Percentiles rank a stretch among this genome's conserved stretches.
These are phyloP conservation scores for Agrochola circellaris DNA, from an alignment of 2,888 invertebrate species.

Conservation along the genomic window DNA sequence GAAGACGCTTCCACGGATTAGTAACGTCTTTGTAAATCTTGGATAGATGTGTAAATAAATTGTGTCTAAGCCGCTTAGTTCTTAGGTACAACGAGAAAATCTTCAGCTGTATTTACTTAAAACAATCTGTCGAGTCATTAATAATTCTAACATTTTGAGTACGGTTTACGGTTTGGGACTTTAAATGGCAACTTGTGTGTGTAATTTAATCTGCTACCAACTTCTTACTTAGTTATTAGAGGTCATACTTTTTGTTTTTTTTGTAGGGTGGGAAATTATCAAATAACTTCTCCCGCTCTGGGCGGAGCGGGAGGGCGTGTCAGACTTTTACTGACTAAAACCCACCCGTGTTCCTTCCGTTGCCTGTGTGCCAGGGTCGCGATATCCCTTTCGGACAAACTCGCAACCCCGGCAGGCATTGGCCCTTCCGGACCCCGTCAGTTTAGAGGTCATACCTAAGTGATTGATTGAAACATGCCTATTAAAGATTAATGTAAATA, in stretches of 20 bases:
- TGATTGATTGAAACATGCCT: too few relatives aligned
- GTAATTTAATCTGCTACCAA: constrained; percentile 1
- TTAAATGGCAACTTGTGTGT: constrained; percentile 6
- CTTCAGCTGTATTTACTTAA: constrained; percentile 9
- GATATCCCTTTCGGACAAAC: too few relatives aligned
- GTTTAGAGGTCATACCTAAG: not conserved
- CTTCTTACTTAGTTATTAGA: not conserved
- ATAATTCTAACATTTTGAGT: not conserved
- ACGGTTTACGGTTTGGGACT: constrained; percentile 9
- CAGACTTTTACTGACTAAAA: too few relatives aligned
- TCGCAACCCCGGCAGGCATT: too few relatives aligned
- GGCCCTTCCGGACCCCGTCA: too few relatives aligned
- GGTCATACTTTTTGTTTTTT: too few relatives aligned
- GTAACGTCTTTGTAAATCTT: constrained; percentile 27
- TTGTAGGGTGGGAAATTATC: too few relatives aligned
- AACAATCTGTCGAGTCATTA: constrained; percentile 2
- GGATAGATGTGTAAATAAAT: not conserved
- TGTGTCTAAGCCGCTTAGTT: constrained; percentile 9
- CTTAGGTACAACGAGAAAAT: not conserved
- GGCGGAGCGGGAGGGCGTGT: too few relatives aligned
- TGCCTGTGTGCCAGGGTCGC: too few relatives aligned
- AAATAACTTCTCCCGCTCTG: too few relatives aligned
- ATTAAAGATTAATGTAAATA: too few relatives aligned
- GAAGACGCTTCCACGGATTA: constrained; percentile 8
- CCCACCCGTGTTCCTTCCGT: too few relatives aligned